A percentile compares a stretch with the other conserved stretches of the same genome.
phyloP scores from a whole-genome alignment of 2,113 vertebrate genomes.

The Paramisgurnus dabryanus region DNA sequence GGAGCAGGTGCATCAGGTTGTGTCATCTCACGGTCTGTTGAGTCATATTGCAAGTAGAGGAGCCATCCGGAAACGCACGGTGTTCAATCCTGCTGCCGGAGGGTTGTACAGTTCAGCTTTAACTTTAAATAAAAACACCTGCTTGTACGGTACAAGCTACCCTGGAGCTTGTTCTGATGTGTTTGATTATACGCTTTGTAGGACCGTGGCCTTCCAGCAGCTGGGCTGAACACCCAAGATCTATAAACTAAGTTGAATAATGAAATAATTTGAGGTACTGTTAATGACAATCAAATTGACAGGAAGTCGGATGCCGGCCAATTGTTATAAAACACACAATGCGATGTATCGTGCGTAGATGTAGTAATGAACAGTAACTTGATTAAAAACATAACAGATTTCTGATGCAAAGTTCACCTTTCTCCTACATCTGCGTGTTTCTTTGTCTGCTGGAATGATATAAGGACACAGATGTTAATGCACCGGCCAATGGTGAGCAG shows the following conservation, averaged over 20 bases:
- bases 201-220: too few species aligned
- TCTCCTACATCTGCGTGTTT: constrained; percentile 57
- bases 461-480: constrained; percentile 70
- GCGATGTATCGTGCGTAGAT: background rate
- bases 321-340: constrained; percentile 21
- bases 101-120: too few species aligned
- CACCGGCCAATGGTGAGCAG: constrained; percentile 73
- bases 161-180: too few species aligned
- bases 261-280: too few species aligned
- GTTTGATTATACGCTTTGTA: too few species aligned
- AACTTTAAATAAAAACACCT: too few species aligned
- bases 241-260: too few species aligned
- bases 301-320: background rate
- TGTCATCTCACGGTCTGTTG: background rate
- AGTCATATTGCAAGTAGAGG: background rate
- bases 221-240: too few species aligned
- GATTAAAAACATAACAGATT: constrained; percentile 22
- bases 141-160: too few species aligned
- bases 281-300: too few species aligned
- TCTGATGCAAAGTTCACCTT: constrained; percentile 21
- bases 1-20: background rate
- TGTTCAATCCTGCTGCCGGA: too few species aligned
- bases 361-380: background rate
- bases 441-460: constrained; percentile 59
- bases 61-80: background rate